These are phyloP conservation scores for Dusona sp. DNA, from an alignment of 2,888 invertebrate genomes.

Conservation along the genomic window DNA sequence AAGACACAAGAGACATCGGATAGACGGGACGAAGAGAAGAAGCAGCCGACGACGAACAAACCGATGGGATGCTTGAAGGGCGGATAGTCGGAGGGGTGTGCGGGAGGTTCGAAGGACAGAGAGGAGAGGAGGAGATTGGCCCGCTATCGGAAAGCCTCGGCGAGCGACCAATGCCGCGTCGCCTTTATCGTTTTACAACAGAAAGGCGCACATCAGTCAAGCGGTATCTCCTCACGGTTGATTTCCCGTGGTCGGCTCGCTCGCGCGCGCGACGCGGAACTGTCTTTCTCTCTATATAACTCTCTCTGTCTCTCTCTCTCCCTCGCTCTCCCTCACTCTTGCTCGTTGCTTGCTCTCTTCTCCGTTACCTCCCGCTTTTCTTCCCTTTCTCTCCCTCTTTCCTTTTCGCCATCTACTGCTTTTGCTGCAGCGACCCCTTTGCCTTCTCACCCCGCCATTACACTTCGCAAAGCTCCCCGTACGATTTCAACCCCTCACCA, in stretches of 20 bases:
- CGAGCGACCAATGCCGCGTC: conserved; percentile 83
- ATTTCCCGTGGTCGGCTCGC: conserved; percentile 84
- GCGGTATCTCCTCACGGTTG: conserved; percentile 85
- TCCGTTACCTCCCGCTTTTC: conserved; percentile 58
- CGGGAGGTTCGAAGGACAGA: conserved; percentile 43
- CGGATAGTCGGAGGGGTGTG: conserved; percentile 35
- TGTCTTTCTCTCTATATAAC: conserved; percentile 51
- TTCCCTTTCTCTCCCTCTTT: conserved; percentile 34
- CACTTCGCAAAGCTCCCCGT: conserved; percentile 27
- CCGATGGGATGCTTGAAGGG: conserved; percentile 47
- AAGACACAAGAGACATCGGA: conserved; percentile 67
- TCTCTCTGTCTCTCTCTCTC: conserved; percentile 43
- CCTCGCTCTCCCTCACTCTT: conserved; percentile 60
- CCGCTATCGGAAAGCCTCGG: conserved; percentile 83
- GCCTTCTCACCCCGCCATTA: conserved; percentile 35
- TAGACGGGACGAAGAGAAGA: conserved; percentile 71
- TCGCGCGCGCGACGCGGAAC: conserved; percentile 74
- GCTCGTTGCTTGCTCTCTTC: conserved; percentile 53
- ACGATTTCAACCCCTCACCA: conserved; percentile 45
- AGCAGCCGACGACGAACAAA: conserved; percentile 56
- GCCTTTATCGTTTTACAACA: conserved; percentile 85
- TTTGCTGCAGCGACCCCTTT: conserved; percentile 58
- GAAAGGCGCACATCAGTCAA: conserved; percentile 85
- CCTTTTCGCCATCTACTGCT: conserved; percentile 56
- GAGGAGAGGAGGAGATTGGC: conserved; percentile 70